phyloP scores from a whole-genome alignment of 2,797 vertebrate species.

The Nannoperca obscura region DNA sequence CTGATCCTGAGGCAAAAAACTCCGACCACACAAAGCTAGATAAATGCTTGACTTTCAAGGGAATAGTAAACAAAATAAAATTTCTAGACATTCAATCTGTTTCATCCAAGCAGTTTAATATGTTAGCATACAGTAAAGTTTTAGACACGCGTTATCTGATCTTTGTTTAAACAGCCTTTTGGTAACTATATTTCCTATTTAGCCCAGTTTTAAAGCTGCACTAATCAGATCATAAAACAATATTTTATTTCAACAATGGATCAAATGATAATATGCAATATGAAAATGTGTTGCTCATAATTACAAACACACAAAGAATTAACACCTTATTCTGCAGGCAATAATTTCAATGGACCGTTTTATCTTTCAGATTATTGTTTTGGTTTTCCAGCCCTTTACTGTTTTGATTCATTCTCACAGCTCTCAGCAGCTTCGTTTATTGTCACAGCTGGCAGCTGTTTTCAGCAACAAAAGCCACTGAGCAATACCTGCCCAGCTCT shows the following conservation, averaged over 20 bases:
- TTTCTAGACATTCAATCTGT: conserved; percentile 12
- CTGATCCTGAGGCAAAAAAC: conserved; percentile 41
- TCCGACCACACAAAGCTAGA: conserved; percentile 30
- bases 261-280: not conserved
- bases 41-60: conserved; percentile 21
- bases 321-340: not conserved
- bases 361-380: not conserved
- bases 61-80: conserved; percentile 44
- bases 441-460: not conserved
- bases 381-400: not conserved
- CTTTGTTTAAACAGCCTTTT: not conserved
- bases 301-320: not conserved
- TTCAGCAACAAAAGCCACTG: not conserved
- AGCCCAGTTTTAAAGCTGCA: not conserved
- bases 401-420: not conserved
- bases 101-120: conserved; percentile 1
- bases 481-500: not conserved
- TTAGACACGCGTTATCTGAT: not conserved
- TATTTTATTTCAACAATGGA: not conserved
- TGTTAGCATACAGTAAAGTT: not conserved
- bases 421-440: not conserved
- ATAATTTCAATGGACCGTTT: not conserved
- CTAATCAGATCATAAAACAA: not conserved
- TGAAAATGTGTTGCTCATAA: not conserved
- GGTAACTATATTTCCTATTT: not conserved